Conservation (phyloP, 92 coral and sea anemone genomes). For the Phymanthus crucifer region DNA sequence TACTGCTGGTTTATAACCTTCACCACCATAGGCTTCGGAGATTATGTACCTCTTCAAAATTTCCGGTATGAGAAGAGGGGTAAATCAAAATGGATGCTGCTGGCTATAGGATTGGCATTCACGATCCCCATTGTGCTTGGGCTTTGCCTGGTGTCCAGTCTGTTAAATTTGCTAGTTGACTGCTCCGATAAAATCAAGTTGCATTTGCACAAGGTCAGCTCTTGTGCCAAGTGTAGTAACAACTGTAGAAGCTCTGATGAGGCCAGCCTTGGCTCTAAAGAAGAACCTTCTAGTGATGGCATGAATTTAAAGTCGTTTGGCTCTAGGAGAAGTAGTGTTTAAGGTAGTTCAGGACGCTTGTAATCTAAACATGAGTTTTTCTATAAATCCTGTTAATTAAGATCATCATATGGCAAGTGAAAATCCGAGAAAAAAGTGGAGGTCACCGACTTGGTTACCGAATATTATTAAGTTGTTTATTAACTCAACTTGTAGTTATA, state of each 20-base stretch:
- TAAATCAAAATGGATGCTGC: neutral
- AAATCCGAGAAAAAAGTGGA: too few relatives aligned
- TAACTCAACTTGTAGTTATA: too few relatives aligned
- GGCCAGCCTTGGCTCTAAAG: neutral
- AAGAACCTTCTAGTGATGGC: neutral
- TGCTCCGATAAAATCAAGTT: constrained; percentile 15
- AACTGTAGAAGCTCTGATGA: neutral
- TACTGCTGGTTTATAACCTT: constrained; percentile 37
- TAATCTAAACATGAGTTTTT: too few relatives aligned
- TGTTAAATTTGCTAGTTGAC: constrained; percentile 22
- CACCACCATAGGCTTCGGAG: constrained; percentile 29
- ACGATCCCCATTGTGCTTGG: constrained; percentile 11
- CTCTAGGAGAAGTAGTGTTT: neutral
- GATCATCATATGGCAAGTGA: too few relatives aligned
- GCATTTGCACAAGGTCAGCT: constrained; percentile 1
- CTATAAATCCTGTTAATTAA: too few relatives aligned
- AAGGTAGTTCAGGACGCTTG: neutral
- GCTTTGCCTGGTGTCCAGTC: constrained; percentile 3
- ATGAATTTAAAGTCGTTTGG: neutral
- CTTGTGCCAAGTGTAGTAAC: neutral
- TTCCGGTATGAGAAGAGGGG: neutral
- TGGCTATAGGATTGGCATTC: neutral
- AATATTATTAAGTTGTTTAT: too few relatives aligned
- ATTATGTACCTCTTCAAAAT: neutral
- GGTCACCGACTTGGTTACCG: too few relatives aligned